These are phyloP conservation scores for Girardinichthys multiradiatus DNA, from an alignment of 2,113 vertebrate species.

Conservation along the genomic window DNA sequence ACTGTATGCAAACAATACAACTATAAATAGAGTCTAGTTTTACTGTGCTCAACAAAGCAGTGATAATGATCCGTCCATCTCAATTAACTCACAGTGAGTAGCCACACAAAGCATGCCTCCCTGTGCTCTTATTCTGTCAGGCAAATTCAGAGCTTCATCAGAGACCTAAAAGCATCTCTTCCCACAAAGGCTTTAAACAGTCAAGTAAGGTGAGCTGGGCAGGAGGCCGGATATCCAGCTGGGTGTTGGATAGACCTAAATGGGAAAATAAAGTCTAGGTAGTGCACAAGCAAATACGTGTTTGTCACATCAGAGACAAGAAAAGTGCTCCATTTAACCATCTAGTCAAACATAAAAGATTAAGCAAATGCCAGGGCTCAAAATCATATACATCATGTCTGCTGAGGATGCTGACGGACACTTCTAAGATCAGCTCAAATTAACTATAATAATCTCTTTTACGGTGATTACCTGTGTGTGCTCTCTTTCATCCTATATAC, in stretches of 20 bases:
- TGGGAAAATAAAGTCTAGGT: neutral
- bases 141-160: constrained; percentile 59
- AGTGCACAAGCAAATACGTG: neutral
- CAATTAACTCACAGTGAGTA: constrained; percentile 62
- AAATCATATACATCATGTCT: too few relatives aligned
- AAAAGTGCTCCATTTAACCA: neutral
- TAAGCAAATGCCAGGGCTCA: too few relatives aligned
- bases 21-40: constrained; percentile 51
- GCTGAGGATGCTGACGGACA: too few relatives aligned
- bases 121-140: constrained; percentile 68
- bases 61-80: constrained; percentile 60
- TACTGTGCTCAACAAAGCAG: constrained; percentile 54
- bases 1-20: constrained; percentile 29
- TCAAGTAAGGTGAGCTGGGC: constrained; percentile 28
- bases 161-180: constrained; percentile 36
- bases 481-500: too few relatives aligned
- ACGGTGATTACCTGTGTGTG: too few relatives aligned
- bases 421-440: too few relatives aligned
- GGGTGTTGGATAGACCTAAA: neutral
- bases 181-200: constrained; percentile 20
- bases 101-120: constrained; percentile 31
- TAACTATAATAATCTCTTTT: too few relatives aligned
- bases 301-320: neutral
- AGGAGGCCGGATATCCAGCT: neutral
- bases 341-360: neutral